Base-by-base conservation (phyloP, 2,888 invertebrate species). In the Thyatira batis region DNA sequence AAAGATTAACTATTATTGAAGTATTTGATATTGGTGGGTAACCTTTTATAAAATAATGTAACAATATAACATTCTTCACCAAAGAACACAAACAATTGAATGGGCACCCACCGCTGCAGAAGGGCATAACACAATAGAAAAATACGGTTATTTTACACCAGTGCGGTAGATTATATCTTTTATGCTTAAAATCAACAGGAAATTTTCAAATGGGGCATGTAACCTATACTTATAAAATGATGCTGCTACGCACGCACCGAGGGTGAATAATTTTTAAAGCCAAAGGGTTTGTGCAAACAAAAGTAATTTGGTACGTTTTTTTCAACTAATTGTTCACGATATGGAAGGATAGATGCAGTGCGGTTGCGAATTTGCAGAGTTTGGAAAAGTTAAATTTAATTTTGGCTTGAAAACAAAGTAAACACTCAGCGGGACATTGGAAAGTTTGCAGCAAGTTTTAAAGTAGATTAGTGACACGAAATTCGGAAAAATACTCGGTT, bases 91-190 rank as follows among this genome's bases (percentile, higher is more conserved):
- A 28, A 78, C 72, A 78, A 73, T 72, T 73, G 78, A 80, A 85
- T 78, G 73, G 70, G 74, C 82, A 75, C 82, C 80, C 80, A 75
- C 73, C 69, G 72, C 63, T 71, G 72, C 65, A 73, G 75, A 85
- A 82, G 90, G 89, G 89, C 86, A 86, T 86, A 87, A 85, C 81
- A 91, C 89, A 90, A 89, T 87, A 79, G 87, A 87, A 88, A 89
- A 85, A 85, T 87, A 89, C 86, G 84, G 85, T 89, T 90, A 90
- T 91, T 92, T 91, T 90, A 90, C 90, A 89, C 90, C 84, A 89
- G 74, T 87, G 91, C 79, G 91, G 91, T 90, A 91, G 90, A 90
- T 91, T 89, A 89, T 89, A 91, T 90, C 90, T 87, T 88, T 90
- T 87, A 89, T 89, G 85, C 80, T 85, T 77, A 90, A 91, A 90